Base-by-base conservation (phyloP, 2,113 vertebrate genomes). In the Ceratotherium simum region DNA sequence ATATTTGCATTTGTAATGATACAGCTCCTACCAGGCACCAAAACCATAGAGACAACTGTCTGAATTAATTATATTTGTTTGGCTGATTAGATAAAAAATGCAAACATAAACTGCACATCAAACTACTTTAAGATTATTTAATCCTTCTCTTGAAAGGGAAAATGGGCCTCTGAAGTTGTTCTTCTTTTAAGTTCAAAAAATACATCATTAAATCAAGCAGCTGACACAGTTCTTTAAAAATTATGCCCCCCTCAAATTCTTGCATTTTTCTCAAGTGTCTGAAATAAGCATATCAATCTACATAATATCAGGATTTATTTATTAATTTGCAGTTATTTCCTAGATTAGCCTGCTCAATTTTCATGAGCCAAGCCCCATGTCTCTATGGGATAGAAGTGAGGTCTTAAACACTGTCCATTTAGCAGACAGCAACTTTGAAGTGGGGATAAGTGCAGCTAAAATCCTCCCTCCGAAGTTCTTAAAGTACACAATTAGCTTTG, bases 21-120 rank as follows among this genome's bases (percentile, higher is more conserved):
- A 97, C 58, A 76, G 83, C 76, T 98, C 94, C 96, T 97, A 97
- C 75, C 95, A 96, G 96, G 58, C 91, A 91, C 67, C 94, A 91
- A 98, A 98, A 42, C 90, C 46, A 83, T 21, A 97, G 80, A 94
- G 75, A 95, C 69, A 91, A 98, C 90, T 80, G 87, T 88, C 95
- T 96, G 97, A 98, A 98, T 95, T 97, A 98, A 98, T 90, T 97
- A 95, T 96, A 98, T 98, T 97, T 97, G 97, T 97, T 98, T 98
- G 97, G 92, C 87, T 98, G 97, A 98, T 98, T 97, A 98, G 96
- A 98, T 98, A 97, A 98, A 98, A 97, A 97, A 98, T 58, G 51
- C 97, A 98, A 97, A 97, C 94, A 98, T 93, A 97, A 98, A 98
- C 95, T 12, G 5, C 90, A 98, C 96, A 98, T 98, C 97, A 98